phyloP scores from a whole-genome alignment of 2,797 vertebrate genomes.

The Myotis pilosus region DNA sequence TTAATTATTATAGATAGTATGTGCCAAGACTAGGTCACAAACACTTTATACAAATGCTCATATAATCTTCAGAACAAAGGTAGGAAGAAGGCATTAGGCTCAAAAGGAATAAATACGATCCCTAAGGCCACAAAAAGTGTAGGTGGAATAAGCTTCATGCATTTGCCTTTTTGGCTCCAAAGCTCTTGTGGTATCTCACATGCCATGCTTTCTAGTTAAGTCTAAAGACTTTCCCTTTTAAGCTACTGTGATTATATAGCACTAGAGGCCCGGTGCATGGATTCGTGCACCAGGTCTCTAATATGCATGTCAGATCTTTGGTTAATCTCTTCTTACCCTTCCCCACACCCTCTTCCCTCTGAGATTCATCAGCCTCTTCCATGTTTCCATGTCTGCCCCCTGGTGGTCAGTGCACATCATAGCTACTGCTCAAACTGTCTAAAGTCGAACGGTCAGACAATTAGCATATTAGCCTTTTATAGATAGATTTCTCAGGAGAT shows the following conservation, averaged over 20 bases:
- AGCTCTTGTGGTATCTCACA: background rate
- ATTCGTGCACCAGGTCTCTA: too few species aligned
- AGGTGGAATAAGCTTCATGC: background rate
- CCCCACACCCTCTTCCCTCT: too few species aligned
- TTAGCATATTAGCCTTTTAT: too few species aligned
- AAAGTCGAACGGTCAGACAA: too few species aligned
- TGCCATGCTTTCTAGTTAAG: background rate
- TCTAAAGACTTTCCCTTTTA: background rate
- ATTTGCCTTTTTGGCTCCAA: background rate
- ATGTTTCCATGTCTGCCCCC: too few species aligned
- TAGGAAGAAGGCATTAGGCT: background rate
- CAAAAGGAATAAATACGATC: background rate
- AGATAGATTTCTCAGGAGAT: background rate
- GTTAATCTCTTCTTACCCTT: too few species aligned
- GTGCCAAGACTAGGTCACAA: background rate
- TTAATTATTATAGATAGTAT: too few species aligned
- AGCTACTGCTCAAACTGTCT: too few species aligned
- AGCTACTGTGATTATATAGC: background rate
- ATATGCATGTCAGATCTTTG: too few species aligned
- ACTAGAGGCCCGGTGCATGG: rapidly evolving
- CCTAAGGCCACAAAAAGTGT: background rate
- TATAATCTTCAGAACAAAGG: background rate
- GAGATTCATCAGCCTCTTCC: too few species aligned
- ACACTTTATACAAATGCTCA: background rate
- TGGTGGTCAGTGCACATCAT: too few species aligned